Evolutionary conservation across 2,113 vertebrate genomes (phyloP).

Genomic region (Centropus unirufus): DNA sequence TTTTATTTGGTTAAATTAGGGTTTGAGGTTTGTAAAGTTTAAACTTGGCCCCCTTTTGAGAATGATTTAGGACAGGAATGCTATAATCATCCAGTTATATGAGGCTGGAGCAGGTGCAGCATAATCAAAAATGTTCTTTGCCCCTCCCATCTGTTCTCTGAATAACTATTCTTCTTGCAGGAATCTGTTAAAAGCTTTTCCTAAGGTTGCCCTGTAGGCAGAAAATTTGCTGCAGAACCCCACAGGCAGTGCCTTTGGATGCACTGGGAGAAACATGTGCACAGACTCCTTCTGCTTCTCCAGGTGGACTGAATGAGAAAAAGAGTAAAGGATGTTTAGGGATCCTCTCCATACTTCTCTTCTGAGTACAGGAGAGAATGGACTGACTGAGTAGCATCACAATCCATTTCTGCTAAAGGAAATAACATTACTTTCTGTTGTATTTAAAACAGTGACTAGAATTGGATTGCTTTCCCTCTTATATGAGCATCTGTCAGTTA

Average conservation of each 20-base stretch:
- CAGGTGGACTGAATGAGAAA: neutral
- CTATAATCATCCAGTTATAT: conserved; percentile 55
- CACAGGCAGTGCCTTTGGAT: neutral
- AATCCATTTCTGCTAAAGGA: neutral
- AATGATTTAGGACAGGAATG: conserved; percentile 47
- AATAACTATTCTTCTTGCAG: conserved; percentile 20
- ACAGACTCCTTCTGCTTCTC: neutral
- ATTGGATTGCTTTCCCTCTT: neutral
- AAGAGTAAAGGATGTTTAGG: neutral
- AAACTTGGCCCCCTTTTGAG: conserved; percentile 48
- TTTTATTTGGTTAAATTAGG: conserved; percentile 60
- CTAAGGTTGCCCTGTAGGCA: conserved; percentile 20
- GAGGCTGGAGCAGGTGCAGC: conserved; percentile 56
- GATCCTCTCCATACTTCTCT: neutral
- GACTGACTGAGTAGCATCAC: neutral
- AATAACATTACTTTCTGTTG: neutral
- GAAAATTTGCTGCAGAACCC: neutral
- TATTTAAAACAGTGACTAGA: neutral
- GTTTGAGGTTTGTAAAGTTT: conserved; percentile 61
- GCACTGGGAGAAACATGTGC: neutral
- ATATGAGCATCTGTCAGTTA: neutral
- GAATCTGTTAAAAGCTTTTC: conserved; percentile 39
- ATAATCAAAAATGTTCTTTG: conserved; percentile 22
- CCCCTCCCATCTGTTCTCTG: conserved; percentile 45
- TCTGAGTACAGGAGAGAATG: neutral